A percentile compares a stretch with the other conserved stretches of the same genome.
Conservation (phyloP, 37 sponge, comb jelly and placozoan genomes). For the Corticium candelabrum region DNA sequence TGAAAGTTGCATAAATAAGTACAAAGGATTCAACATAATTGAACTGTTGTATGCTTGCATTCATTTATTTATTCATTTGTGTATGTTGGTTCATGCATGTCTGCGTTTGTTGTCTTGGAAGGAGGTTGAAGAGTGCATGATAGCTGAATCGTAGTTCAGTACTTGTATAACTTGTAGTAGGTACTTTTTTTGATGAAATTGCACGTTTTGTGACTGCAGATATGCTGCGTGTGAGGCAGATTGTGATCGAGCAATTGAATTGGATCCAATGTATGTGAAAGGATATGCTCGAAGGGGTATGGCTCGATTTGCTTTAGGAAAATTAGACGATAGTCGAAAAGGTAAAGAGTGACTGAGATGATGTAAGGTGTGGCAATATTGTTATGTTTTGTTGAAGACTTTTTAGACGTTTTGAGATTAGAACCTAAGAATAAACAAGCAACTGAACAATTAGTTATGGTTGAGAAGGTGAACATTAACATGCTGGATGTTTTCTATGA, state of each 20-base stretch:
- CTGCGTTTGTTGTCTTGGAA: no score
- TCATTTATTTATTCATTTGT: constrained; percentile 20
- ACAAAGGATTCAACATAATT: no score
- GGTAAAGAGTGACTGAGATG: constrained; percentile 25
- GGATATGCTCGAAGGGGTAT: constrained; percentile 57
- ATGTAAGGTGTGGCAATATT: neutral
- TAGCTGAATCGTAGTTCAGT: constrained; percentile 15
- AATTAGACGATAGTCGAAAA: constrained; percentile 10
- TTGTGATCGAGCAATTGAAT: constrained; percentile 37
- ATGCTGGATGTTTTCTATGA: no score
- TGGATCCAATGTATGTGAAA: constrained; percentile 60
- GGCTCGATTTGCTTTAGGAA: constrained; percentile 32
- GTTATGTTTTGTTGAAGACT: constrained; percentile 31
- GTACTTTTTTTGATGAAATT: constrained; percentile 13
- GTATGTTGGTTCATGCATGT: neutral
- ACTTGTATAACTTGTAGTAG: constrained; percentile 16
- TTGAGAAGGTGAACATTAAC: constrained; percentile 39
- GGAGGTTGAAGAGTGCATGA: no score
- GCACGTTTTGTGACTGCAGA: neutral
- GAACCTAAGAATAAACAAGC: constrained; percentile 66
- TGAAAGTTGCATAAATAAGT: no score
- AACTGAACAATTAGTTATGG: constrained; percentile 29
- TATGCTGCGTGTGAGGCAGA: constrained; percentile 63
- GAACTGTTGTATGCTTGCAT: neutral
- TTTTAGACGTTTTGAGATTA: constrained; percentile 32